Percentiles rank a stretch among this genome's conserved stretches.
Conservation (phyloP, 1,140 invertebrate genomes). For the Pseudomyrmex cubaensis region DNA sequence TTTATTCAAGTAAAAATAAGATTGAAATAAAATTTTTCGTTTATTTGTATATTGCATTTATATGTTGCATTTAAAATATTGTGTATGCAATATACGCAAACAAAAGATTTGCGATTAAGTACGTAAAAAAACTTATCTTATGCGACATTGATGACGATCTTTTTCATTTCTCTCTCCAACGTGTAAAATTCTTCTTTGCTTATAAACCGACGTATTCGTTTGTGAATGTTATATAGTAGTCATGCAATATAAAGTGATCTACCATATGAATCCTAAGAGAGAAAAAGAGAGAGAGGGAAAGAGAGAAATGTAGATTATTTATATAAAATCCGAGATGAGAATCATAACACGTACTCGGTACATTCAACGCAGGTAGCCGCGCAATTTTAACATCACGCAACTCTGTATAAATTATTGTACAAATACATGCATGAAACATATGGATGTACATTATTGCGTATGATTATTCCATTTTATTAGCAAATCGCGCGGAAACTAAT, state of each 20-base stretch:
- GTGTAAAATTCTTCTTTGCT: neutral
- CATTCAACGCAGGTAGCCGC: constrained; percentile 10
- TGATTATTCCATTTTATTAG: constrained; percentile 22
- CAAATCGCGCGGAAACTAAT: constrained; percentile 23
- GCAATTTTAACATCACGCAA: constrained; percentile 38
- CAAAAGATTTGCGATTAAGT: neutral
- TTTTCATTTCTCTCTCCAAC: neutral
- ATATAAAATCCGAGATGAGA: constrained; percentile 24
- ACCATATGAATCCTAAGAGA: neutral
- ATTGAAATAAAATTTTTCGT: no score
- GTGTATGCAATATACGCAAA: no score
- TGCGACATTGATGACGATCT: neutral
- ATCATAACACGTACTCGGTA: constrained; percentile 15
- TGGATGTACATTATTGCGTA: constrained; percentile 18
- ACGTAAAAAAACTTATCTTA: neutral
- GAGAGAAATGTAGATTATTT: constrained; percentile 16
- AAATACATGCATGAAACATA: constrained; percentile 2
- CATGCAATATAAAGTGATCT: constrained; percentile 4
- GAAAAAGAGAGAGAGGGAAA: no score
- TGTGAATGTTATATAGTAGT: constrained; percentile 2
- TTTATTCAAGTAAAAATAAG: no score
- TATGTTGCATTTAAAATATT: no score
- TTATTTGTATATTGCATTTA: no score
- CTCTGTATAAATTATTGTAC: constrained; percentile 24
- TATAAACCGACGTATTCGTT: neutral